Evolutionary conservation across 2,797 vertebrate species (phyloP).

Genomic region (Atherinosoma microstoma): DNA sequence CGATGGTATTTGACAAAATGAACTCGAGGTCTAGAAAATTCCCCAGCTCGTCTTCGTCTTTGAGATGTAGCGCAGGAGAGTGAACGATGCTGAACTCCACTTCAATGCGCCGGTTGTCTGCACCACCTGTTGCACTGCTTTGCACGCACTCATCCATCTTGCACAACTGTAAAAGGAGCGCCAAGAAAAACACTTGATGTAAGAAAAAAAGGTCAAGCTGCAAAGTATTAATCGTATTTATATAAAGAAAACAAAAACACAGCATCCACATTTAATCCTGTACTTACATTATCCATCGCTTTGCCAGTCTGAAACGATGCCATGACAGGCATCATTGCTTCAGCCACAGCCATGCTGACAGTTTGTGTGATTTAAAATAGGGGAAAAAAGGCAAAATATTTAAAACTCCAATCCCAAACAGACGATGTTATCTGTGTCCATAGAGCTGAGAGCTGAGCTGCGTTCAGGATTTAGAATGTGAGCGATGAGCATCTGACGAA

Average conservation of each 20-base stretch:
- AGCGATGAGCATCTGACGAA: slow-evolving; percentile 7
- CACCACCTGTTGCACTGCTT: slow-evolving; percentile 45
- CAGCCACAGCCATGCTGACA: slow-evolving; percentile 81
- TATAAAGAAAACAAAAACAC: not conserved
- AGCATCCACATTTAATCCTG: not conserved
- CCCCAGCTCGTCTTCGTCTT: slow-evolving; percentile 90
- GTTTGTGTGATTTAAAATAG: not conserved
- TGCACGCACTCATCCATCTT: slow-evolving; percentile 55
- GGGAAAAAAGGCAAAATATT: not conserved
- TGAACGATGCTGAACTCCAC: slow-evolving; percentile 85
- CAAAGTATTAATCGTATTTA: not conserved
- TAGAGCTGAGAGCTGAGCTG: slow-evolving; percentile 6
- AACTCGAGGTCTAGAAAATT: slow-evolving; percentile 92
- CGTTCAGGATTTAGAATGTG: slow-evolving; percentile 47
- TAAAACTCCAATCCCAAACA: slow-evolving; percentile 6
- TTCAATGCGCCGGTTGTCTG: slow-evolving; percentile 74
- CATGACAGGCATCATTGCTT: slow-evolving; percentile 78
- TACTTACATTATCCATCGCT: slow-evolving; percentile 83
- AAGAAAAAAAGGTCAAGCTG: not conserved
- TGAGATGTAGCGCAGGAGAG: slow-evolving; percentile 62
- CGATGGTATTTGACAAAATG: slow-evolving; percentile 88
- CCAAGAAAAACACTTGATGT: not conserved
- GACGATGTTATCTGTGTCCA: slow-evolving; percentile 36
- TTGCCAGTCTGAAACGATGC: slow-evolving; percentile 75
- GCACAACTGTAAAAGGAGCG: slow-evolving; percentile 61